Evolutionary conservation across 1,140 invertebrate species (phyloP).

Genomic region (Ladona fulva): DNA sequence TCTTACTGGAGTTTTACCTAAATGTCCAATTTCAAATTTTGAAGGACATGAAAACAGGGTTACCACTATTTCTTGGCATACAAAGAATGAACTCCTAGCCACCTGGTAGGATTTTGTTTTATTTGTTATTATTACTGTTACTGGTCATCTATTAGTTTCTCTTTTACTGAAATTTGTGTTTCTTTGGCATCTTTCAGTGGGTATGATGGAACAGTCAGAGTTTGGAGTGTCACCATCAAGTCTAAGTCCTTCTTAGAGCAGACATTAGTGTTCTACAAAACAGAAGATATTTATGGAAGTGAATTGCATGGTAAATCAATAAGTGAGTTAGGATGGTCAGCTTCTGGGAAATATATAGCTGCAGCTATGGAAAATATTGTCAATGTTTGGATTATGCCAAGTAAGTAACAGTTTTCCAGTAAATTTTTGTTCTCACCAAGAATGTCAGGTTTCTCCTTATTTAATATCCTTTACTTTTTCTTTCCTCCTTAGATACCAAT

Average conservation of each 20-base stretch:
- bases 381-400: conserved; percentile 47
- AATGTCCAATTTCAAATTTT: conserved; percentile 35
- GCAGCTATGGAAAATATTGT: conserved; percentile 47
- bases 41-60: conserved; percentile 48
- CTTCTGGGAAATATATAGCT: conserved; percentile 44
- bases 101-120: conserved; percentile 32
- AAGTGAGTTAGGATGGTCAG: conserved; percentile 43
- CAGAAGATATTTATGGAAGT: conserved; percentile 40
- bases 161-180: neutral
- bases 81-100: conserved; percentile 39
- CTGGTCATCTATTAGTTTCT: neutral
- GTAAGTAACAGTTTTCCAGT: conserved; percentile 28
- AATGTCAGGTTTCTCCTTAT: neutral
- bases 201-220: conserved; percentile 54
- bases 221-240: conserved; percentile 43
- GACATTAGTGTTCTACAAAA: conserved; percentile 48
- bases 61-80: conserved; percentile 37
- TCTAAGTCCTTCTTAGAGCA: conserved; percentile 42
- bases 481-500: neutral
- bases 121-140: neutral
- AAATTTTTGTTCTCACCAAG: neutral
- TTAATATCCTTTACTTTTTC: neutral
- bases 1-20: conserved; percentile 37
- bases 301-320: conserved; percentile 45
- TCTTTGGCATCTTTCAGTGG: conserved; percentile 34